A percentile compares a stretch with the other conserved stretches of the same genome.
Conservation (phyloP, 2,797 vertebrate species). For the Thaleichthys pacificus region DNA sequence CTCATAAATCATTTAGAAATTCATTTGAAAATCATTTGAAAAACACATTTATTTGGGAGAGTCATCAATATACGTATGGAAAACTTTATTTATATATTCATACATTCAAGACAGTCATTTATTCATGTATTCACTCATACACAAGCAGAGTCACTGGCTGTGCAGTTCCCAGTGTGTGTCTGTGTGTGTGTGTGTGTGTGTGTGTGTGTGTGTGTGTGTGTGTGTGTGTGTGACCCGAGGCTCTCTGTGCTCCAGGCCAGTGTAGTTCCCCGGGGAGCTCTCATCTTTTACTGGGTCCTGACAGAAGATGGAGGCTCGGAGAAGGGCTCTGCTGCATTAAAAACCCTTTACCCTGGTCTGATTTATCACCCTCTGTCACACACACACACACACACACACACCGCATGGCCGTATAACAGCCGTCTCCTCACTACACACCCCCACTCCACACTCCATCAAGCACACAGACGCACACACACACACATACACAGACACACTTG, state of each 20-base stretch:
- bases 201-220: slow-evolving; percentile 34
- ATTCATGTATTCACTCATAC: slow-evolving; percentile 82
- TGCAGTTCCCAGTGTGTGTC: slow-evolving; percentile 39
- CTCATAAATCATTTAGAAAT: slow-evolving; percentile 75
- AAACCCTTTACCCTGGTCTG: slow-evolving; percentile 84
- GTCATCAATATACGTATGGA: slow-evolving; percentile 73
- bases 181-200: slow-evolving; percentile 29
- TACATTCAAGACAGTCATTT: slow-evolving; percentile 77
- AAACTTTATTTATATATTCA: slow-evolving; percentile 76
- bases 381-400: slow-evolving; percentile 27
- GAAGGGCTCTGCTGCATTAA: slow-evolving; percentile 79
- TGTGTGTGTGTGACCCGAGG: slow-evolving; percentile 70
- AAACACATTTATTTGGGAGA: slow-evolving; percentile 70
- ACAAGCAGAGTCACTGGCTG: slow-evolving; percentile 70
- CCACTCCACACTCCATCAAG: slow-evolving; percentile 73
- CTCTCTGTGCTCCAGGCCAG: slow-evolving; percentile 71
- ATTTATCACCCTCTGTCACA: slow-evolving; percentile 79
- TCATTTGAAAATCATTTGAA: slow-evolving; percentile 73
- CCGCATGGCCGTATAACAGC: slow-evolving; percentile 49
- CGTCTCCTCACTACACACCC: slow-evolving; percentile 60
- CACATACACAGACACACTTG: slow-evolving; percentile 27
- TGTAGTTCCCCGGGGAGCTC: slow-evolving; percentile 77
- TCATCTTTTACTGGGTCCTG: slow-evolving; percentile 84
- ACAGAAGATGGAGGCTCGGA: slow-evolving; percentile 83
- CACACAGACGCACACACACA: neutral